A percentile compares a stretch with the other conserved stretches of the same genome.
Conservation (phyloP, 1,140 invertebrate genomes). For the Bicyclus anynana region DNA sequence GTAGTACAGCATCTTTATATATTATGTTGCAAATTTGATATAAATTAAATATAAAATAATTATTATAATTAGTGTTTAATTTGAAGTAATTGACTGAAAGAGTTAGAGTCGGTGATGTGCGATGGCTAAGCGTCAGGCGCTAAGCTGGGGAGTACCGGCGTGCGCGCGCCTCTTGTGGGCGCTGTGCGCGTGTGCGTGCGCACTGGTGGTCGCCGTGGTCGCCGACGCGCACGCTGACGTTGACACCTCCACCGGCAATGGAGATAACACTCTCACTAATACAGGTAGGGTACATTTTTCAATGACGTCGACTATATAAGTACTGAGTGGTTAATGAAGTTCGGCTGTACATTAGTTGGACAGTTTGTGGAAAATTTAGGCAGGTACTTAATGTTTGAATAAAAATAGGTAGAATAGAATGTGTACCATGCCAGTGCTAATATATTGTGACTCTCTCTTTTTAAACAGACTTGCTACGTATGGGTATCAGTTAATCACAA, state of each 20-base stretch:
- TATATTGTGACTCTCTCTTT: too few relatives aligned
- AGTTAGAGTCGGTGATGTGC: constrained; percentile 62
- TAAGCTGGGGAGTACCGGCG: constrained; percentile 32
- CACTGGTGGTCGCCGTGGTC: constrained; percentile 42
- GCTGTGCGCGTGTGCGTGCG: constrained; percentile 67
- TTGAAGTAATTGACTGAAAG: constrained; percentile 15
- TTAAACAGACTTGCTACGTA: too few relatives aligned
- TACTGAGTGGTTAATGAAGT: too few relatives aligned
- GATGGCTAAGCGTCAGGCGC: constrained; percentile 51
- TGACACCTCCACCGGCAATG: constrained; percentile 64
- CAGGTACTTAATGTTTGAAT: too few relatives aligned
- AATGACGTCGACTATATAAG: too few relatives aligned
- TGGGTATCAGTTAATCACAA: too few relatives aligned
- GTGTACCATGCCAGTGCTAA: too few relatives aligned
- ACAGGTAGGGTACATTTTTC: constrained; percentile 44
- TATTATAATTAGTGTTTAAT: constrained; percentile 16
- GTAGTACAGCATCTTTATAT: not conserved
- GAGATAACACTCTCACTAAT: constrained; percentile 69
- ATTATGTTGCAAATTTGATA: not conserved
- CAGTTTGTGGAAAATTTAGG: too few relatives aligned
- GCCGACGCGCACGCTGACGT: constrained; percentile 58
- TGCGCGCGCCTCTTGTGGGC: constrained; percentile 34
- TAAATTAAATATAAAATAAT: constrained; percentile 13
- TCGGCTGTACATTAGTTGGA: too few relatives aligned
- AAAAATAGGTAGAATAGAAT: too few relatives aligned